phyloP scores from a whole-genome alignment of 2,888 invertebrate genomes.

The Disparrhopalites patrizii region DNA sequence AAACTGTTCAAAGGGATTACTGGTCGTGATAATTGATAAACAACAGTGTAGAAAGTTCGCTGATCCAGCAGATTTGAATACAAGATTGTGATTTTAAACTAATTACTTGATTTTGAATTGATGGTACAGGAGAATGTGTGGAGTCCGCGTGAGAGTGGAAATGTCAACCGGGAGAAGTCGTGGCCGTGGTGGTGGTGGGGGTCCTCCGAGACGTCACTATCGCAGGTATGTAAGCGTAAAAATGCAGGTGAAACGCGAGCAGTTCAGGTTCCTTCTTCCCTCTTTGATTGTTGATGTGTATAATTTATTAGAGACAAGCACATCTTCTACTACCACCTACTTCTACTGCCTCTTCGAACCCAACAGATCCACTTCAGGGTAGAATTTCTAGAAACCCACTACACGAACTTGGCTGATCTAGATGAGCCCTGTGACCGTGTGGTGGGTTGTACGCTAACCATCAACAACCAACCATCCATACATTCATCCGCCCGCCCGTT shows the following conservation, averaged over 20 bases:
- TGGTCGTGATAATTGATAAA: no score
- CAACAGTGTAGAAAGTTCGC: no score
- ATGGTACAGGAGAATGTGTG: constrained; percentile 71
- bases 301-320: constrained; percentile 26
- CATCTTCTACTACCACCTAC: constrained; percentile 24
- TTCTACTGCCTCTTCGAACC: constrained; percentile 26
- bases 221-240: constrained; percentile 21
- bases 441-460: constrained; percentile 24
- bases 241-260: constrained; percentile 24
- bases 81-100: no score
- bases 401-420: constrained; percentile 17
- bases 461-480: constrained; percentile 25
- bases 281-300: constrained; percentile 26
- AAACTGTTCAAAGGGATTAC: neutral
- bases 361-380: constrained; percentile 25
- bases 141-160: constrained; percentile 83
- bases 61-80: no score
- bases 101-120: neutral
- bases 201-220: constrained; percentile 24
- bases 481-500: constrained; percentile 25
- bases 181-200: constrained; percentile 60
- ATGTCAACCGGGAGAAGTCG: constrained; percentile 86
- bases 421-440: constrained; percentile 18
- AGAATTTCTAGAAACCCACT: constrained; percentile 25
- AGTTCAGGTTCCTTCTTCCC: constrained; percentile 24